Percentiles rank a stretch among this genome's conserved stretches.
phyloP scores from a whole-genome alignment of 2,113 vertebrate species.

The Enhydra lutris region DNA sequence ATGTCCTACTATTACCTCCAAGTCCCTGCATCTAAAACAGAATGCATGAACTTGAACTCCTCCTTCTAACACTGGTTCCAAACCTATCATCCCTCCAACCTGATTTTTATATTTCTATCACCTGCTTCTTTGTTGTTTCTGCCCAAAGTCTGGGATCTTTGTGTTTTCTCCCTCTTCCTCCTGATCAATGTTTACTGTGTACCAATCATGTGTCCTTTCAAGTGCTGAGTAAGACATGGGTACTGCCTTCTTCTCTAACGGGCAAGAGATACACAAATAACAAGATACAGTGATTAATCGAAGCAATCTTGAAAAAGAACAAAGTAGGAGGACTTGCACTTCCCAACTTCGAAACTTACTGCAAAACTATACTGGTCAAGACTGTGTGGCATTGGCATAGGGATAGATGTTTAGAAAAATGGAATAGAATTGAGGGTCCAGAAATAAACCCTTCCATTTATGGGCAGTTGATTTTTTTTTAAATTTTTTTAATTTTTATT shows the following conservation, averaged over 20 bases:
- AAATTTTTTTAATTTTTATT: too few species aligned
- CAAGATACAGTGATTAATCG: not conserved
- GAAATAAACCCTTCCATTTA: not conserved
- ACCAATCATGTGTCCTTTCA: not conserved
- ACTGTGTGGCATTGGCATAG: not conserved
- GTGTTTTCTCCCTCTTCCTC: not conserved
- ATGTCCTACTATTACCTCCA: not conserved
- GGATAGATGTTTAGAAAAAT: not conserved
- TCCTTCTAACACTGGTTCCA: not conserved
- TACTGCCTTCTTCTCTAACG: not conserved
- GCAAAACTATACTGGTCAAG: not conserved
- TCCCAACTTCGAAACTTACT: not conserved
- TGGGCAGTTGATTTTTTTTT: not conserved
- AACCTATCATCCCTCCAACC: not conserved
- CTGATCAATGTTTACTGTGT: not conserved
- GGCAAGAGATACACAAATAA: not conserved
- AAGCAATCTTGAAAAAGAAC: not conserved
- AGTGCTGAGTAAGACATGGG: not conserved
- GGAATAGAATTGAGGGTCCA: not conserved
- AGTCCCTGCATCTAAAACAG: not conserved
- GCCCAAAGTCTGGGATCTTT: not conserved
- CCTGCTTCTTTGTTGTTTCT: not conserved
- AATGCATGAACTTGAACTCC: too few species aligned
- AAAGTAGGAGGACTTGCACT: not conserved
- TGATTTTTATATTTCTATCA: not conserved